Evolutionary conservation across 1,140 invertebrate species (phyloP), one percentile per base, ranked within the genome.

Genomic region (Philopotamus ludificatus): DNA sequence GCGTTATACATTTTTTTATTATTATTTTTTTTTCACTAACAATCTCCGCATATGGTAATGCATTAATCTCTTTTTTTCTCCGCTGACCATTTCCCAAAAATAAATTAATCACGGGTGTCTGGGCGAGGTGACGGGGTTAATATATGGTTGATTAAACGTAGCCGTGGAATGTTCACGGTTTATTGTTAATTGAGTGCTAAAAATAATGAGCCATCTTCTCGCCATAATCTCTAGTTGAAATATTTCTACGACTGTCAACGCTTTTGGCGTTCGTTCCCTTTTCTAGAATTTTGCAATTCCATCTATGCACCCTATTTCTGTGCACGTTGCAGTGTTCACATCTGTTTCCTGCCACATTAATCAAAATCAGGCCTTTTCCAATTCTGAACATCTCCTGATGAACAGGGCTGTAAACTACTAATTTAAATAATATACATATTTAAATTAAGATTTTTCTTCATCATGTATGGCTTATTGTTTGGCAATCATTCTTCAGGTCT

Each of bases 301-400:
- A 50, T 18, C 2, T 20, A 18, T 20, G 16, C 20, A n/a, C 51
- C 51, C 51, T 23, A 34, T 21, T 41, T 57, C 26, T 26, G 26
- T 23, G 44, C 41, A 21, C 47, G 57, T 42, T 60, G 23, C 25
- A 25, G 23, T 26, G 49, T 28, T 62, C 60, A 12, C 60, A 62
- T 62, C 60, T 62, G 60, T 62, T 62, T 62, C 60, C 60, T 62
- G 60, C 28, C 47, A 62, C 49, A 62, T 62, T 62, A 51, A 62
- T 62, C 60, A 62, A 62, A 62, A 62, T 62, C 60, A 62, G 44
- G 25, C 28, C 58, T 16, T 42, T 22, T 49, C 58, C 20, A 60
- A 47, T 60, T 15, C 42, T 25, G 41, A 45, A 25, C 42, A 50
- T 57, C n/a, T n/a, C 26, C 54, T 57, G 34, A 42, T n/a, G 34